Conservation (phyloP, 2,113 vertebrate species). For the Meles meles region DNA sequence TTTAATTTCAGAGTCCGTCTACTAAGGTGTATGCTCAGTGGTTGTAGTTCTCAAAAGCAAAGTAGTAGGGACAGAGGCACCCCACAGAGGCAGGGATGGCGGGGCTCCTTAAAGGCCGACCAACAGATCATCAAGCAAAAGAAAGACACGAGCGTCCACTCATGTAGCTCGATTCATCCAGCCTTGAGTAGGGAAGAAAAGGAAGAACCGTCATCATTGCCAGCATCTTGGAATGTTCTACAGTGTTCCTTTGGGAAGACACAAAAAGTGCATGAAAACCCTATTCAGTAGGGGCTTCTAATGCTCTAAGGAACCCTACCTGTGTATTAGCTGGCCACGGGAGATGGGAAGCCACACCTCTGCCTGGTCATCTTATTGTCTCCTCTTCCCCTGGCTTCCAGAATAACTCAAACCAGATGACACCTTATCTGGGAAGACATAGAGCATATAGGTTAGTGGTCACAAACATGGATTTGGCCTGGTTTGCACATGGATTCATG, state of each 20-base stretch:
- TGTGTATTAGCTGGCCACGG: neutral
- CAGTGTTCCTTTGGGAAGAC: neutral
- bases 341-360: neutral
- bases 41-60: neutral
- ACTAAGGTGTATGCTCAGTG: neutral
- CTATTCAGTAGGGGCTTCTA: neutral
- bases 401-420: neutral
- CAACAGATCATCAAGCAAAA: neutral
- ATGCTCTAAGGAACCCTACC: neutral
- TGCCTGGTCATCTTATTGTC: neutral
- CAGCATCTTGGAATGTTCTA: neutral
- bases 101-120: neutral
- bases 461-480: neutral
- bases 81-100: neutral
- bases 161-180: neutral
- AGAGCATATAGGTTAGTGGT: neutral
- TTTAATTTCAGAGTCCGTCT: neutral
- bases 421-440: neutral
- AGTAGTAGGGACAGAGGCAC: neutral
- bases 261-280: neutral
- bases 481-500: neutral
- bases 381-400: neutral
- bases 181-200: neutral
- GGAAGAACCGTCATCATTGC: neutral
- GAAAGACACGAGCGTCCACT: neutral